Conservation (phyloP, 2,797 vertebrate species). For the Apogon talboti region DNA sequence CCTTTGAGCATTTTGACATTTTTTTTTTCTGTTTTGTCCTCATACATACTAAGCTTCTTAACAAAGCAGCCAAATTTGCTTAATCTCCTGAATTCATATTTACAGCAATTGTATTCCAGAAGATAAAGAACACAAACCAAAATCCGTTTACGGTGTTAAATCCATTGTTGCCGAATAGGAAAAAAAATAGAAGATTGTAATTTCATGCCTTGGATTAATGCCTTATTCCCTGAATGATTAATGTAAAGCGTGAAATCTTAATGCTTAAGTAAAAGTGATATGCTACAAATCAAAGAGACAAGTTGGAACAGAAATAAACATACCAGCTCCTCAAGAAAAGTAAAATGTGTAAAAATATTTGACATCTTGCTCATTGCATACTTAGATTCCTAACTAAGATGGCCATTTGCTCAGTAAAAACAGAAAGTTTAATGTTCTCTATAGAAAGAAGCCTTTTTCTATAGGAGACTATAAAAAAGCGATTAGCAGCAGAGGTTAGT, state of each 20-base stretch:
- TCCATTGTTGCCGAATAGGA: constrained; percentile 75
- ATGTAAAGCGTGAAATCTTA: constrained; percentile 79
- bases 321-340: constrained; percentile 46
- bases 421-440: constrained; percentile 72
- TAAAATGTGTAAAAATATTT: constrained; percentile 27
- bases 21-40: constrained; percentile 23
- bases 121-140: constrained; percentile 81
- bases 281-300: constrained; percentile 56
- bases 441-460: constrained; percentile 56
- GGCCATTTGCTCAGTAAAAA: constrained; percentile 64
- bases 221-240: constrained; percentile 78
- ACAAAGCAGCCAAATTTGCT: constrained; percentile 77
- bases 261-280: constrained; percentile 73
- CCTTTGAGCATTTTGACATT: constrained; percentile 41
- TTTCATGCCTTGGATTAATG: constrained; percentile 85
- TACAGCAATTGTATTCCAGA: constrained; percentile 76
- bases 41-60: constrained; percentile 79
- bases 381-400: constrained; percentile 23
- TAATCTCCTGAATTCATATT: constrained; percentile 84
- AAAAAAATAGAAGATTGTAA: constrained; percentile 73
- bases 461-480: constrained; percentile 71
- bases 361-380: constrained; percentile 3
- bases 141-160: constrained; percentile 80
- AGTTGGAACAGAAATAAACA: constrained; percentile 54
- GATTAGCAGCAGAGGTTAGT: constrained; percentile 78